These are phyloP conservation scores for Rhinoptilus africanus DNA, from an alignment of 2,113 vertebrate species.

Conservation along the genomic window DNA sequence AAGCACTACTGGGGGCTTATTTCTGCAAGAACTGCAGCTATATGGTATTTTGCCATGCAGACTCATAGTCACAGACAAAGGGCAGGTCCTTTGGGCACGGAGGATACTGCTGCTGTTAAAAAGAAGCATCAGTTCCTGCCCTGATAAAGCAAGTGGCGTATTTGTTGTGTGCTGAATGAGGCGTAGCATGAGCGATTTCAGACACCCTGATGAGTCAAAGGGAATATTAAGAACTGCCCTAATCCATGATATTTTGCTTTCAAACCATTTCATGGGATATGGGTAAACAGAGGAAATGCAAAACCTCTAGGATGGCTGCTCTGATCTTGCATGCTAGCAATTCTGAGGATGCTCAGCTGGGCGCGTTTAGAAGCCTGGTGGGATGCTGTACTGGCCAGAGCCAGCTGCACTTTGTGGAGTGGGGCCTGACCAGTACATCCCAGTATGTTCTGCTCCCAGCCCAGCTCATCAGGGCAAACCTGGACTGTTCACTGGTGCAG, in stretches of 20 bases:
- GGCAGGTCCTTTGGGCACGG: neutral
- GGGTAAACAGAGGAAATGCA: neutral
- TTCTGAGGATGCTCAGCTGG: neutral
- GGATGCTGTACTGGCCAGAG: neutral
- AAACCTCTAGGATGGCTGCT: neutral
- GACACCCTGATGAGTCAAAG: neutral
- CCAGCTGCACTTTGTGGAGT: neutral
- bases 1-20: neutral
- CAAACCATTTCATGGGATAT: neutral
- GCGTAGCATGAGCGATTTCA: neutral
- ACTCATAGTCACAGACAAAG: neutral
- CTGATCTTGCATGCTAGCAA: neutral
- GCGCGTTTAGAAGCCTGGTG: accelerated
- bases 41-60: neutral
- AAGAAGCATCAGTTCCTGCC: neutral
- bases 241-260: neutral
- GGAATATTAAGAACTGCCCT: neutral
- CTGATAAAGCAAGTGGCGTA: neutral
- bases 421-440: neutral
- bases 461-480: neutral
- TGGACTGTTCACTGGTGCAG: too few species aligned
- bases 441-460: neutral
- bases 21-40: neutral
- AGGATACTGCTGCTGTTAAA: neutral
- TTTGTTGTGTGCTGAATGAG: neutral